Base-by-base conservation (phyloP, 2,888 invertebrate species). In the Tetranychus piercei region DNA sequence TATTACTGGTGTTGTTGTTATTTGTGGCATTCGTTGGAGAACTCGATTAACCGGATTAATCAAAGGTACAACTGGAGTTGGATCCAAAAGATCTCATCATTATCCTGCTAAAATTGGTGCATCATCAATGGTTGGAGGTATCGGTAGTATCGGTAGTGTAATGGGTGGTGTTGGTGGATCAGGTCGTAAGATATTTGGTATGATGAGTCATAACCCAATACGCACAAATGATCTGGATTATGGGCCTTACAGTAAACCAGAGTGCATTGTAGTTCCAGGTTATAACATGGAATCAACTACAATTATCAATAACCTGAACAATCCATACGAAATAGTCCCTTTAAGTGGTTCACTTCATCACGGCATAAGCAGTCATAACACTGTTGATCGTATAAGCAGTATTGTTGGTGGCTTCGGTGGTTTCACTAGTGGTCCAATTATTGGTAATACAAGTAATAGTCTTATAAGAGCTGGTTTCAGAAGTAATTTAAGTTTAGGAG, bases 201-300 rank as follows among this genome's bases (percentile, higher is more conserved):
- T 34, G 20, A 44, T 15, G 18, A 55, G 55, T 55, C 55, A 55
- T 15, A 71, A 45, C 43, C 20, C 44, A 15, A 71, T 43, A 44
- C 34, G 15, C 43, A 71, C 45, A 6, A 71, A 71, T 71, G 71
- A 71, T 71, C 71, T 71, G 1, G 71, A 71, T 9, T 44, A 71
- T n/a, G 69, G 69, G 8, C 71, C 44, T n/a, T 71, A 71, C 20
- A 34, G 34, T 9, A 71, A 71, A 44, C 71, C 71, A n/a, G 71
- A 71, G 20, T 71, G 71, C 20, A 44, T 71, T 18, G 44, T 71
- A 18, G 43, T 71, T 8, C 71, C 44, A 20, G 45, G 45, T 18
- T 43, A 23, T 15, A 34, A 43, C 15, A 71, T n/a, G 18, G 45
- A 44, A 5, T 43, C 44, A 11, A 44, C 71, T 6, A 44, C 71